These are phyloP conservation scores for human DNA, from an alignment of 2,113 vertebrate species.

Conservation along the genomic window GRCh38 chr6:50099001-50099500, in stretches of 20 bases:
- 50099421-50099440: background rate
- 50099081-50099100: background rate
- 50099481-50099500: background rate
- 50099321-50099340: background rate
- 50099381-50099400: background rate
- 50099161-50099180: background rate
- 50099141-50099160: background rate
- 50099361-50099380: background rate
- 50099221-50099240: background rate
- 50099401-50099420: background rate
- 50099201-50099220: background rate
- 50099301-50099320: constrained; percentile 17
- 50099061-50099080: constrained; percentile 1
- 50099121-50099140: background rate
- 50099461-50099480: background rate
- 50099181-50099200: background rate
- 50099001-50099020: constrained; percentile 6
- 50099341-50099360: background rate
- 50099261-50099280: constrained; percentile 12
- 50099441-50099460: background rate
- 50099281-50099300: background rate
- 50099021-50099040: background rate
- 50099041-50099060: background rate
- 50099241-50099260: background rate
- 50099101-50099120: background rate